Evolutionary conservation across 2,797 vertebrate genomes (phyloP).

Genomic region (Coccyzus lansbergi): DNA sequence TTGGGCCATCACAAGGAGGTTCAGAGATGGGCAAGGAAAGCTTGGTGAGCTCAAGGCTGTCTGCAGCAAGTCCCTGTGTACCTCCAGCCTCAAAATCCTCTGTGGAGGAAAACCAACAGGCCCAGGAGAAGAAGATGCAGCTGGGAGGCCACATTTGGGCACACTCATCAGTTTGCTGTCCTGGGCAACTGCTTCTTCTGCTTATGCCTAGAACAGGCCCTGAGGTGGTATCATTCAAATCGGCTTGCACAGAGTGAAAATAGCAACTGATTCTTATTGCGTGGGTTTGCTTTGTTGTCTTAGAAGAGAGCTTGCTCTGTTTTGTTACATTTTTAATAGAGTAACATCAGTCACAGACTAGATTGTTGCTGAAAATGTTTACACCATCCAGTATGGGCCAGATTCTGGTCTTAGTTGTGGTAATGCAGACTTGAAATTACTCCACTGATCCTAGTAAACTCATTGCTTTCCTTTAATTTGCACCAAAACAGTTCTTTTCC

Average conservation of each 20-base stretch:
- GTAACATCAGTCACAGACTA: not conserved
- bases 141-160: not conserved
- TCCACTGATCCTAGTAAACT: not conserved
- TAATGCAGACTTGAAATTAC: not conserved
- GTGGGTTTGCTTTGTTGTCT: not conserved
- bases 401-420: not conserved
- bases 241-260: not conserved
- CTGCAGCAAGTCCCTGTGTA: not conserved
- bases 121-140: not conserved
- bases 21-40: not conserved
- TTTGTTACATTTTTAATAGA: not conserved
- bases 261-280: not conserved
- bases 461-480: not conserved
- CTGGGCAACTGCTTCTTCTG: not conserved
- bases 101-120: not conserved
- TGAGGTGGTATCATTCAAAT: not conserved
- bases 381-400: not conserved
- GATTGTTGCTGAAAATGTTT: not conserved
- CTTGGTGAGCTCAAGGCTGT: not conserved
- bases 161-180: fast-evolving
- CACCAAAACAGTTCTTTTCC: not conserved
- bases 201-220: not conserved
- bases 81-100: not conserved
- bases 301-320: not conserved
- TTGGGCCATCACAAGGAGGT: not conserved